Conservation (phyloP, 2,113 vertebrate genomes). For the Bufo bufo region DNA sequence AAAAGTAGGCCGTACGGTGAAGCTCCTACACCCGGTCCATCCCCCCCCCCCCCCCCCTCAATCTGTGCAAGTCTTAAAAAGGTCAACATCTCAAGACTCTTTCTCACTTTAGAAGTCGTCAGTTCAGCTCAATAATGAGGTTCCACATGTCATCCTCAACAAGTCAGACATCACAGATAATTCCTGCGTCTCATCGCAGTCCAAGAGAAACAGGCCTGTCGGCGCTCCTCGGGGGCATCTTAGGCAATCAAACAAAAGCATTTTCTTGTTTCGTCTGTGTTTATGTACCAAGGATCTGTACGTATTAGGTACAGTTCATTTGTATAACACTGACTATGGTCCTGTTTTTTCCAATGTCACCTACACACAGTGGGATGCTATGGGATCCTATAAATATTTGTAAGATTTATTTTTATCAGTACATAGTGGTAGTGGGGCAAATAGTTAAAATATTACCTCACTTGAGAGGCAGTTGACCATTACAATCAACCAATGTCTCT, state of each 20-base stretch:
- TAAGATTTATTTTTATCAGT: too few relatives aligned
- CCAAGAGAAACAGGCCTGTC: conserved; percentile 69
- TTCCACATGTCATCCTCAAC: conserved; percentile 65
- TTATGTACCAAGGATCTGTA: conserved; percentile 61
- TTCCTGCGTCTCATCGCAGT: conserved; percentile 65
- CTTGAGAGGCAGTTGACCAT: too few relatives aligned
- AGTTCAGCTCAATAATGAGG: conserved; percentile 67
- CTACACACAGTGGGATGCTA: too few relatives aligned
- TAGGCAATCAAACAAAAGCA: conserved; percentile 73
- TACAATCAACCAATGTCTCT: too few relatives aligned
- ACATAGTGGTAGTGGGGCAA: too few relatives aligned
- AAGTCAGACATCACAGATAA: conserved; percentile 70
- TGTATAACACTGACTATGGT: background rate
- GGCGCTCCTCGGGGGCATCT: conserved; percentile 67
- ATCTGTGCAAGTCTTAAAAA: conserved; percentile 63
- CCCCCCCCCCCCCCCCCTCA: conserved; percentile 45
- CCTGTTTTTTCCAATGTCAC: background rate
- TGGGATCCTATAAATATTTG: too few relatives aligned
- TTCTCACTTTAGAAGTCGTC: conserved; percentile 71
- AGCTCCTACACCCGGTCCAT: conserved; percentile 61
- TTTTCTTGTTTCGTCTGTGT: conserved; percentile 63
- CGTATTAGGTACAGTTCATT: conserved; percentile 59
- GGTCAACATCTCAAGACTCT: conserved; percentile 67
- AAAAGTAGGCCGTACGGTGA: conserved; percentile 60
- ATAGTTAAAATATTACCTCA: too few relatives aligned